Conservation (phyloP, 1,140 invertebrate species). For the Drosophila orena region DNA sequence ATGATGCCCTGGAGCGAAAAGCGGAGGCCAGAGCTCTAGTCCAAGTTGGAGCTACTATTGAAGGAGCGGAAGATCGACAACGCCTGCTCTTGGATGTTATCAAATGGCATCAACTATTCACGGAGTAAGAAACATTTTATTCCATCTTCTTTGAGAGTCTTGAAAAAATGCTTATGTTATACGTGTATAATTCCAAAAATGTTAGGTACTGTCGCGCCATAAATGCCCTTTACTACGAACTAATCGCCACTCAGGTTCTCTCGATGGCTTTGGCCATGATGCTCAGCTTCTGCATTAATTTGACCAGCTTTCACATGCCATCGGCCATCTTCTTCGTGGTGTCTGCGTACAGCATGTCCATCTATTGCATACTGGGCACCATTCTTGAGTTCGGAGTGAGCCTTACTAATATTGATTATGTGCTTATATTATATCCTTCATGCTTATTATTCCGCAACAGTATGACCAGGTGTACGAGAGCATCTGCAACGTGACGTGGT, state of each 20-base stretch:
- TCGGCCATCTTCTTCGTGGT: constrained; percentile 50
- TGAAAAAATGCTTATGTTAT: too few species aligned
- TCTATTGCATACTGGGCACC: constrained; percentile 66
- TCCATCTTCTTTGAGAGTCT: too few species aligned
- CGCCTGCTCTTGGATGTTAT: constrained; percentile 49
- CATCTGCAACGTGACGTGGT: constrained; percentile 51
- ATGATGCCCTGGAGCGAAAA: constrained; percentile 32
- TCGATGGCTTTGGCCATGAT: constrained; percentile 47
- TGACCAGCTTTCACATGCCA: constrained; percentile 50
- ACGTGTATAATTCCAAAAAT: too few species aligned
- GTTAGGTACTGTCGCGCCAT: constrained; percentile 53
- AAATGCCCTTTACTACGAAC: constrained; percentile 43
- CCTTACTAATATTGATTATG: not conserved
- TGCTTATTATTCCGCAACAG: constrained; percentile 5
- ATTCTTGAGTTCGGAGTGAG: constrained; percentile 62
- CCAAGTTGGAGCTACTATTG: not conserved
- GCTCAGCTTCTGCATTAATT: constrained; percentile 46
- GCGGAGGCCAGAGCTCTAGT: not conserved
- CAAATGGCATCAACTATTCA: constrained; percentile 69
- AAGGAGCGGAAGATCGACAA: not conserved
- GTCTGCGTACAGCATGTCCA: constrained; percentile 56
- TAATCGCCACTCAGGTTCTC: constrained; percentile 59
- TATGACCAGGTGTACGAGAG: constrained; percentile 52
- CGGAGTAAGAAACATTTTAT: constrained; percentile 20
- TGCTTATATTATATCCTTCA: too few species aligned